Evolutionary conservation across 1,140 invertebrate genomes (phyloP).

Genomic region (Rhopalosiphum maidis): DNA sequence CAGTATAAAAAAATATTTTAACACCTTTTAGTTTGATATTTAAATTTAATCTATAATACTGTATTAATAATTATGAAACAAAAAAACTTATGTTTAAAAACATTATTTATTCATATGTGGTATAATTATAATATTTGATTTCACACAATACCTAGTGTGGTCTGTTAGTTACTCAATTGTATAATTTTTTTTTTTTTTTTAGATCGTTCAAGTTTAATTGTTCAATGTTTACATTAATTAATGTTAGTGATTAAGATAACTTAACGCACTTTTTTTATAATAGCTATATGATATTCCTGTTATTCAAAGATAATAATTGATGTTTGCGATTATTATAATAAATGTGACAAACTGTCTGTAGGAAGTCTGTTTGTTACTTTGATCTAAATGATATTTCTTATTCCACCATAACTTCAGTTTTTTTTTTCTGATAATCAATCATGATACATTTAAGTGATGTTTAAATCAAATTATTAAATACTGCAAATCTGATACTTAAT

Average conservation of each 20-base stretch:
- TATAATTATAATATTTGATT: neutral
- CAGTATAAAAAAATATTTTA: neutral
- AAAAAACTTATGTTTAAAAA: neutral
- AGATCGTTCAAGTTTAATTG: neutral
- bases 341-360: neutral
- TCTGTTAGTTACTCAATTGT: neutral
- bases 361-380: neutral
- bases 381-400: neutral
- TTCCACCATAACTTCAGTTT: neutral
- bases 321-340: slow-evolving; percentile 13
- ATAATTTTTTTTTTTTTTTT: neutral
- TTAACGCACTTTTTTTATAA: neutral
- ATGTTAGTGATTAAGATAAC: slow-evolving; percentile 5
- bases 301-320: neutral
- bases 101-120: neutral
- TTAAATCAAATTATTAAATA: neutral
- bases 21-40: neutral
- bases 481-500: neutral
- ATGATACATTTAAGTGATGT: neutral
- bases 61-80: neutral
- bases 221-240: neutral
- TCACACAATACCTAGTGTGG: neutral
- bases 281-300: neutral
- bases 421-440: neutral
- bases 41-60: neutral